Percentiles rank a stretch among this genome's conserved stretches.
Conservation (phyloP, 2,888 invertebrate genomes). For the Drosophila histrio region DNA sequence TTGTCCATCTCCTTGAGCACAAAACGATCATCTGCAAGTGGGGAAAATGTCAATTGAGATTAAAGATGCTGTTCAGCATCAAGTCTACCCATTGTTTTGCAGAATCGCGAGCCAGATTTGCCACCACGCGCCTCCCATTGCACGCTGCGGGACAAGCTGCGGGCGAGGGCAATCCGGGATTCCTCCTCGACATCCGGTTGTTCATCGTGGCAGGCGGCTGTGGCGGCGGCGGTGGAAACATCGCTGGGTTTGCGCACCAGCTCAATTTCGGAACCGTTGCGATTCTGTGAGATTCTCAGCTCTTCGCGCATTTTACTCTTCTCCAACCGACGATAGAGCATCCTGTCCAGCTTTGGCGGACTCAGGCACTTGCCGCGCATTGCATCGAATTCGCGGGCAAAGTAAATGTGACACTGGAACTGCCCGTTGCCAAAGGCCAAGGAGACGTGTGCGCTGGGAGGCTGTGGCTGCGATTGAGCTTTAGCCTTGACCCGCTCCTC, state of each 20-base stretch:
- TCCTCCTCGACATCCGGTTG: constrained; percentile 82
- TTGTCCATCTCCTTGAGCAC: constrained; percentile 98
- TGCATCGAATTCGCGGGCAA: constrained; percentile 95
- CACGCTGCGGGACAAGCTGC: constrained; percentile 93
- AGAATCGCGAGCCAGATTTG: constrained; percentile 98
- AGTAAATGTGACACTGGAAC: constrained; percentile 95
- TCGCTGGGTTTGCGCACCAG: constrained; percentile 83
- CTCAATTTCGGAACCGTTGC: constrained; percentile 78
- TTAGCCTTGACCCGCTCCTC: constrained; percentile 63
- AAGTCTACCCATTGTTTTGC: constrained; percentile 92
- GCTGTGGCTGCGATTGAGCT: constrained; percentile 38
- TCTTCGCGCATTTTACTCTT: constrained; percentile 82
- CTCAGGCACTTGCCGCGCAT: constrained; percentile 86
- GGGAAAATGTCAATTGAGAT: not conserved
- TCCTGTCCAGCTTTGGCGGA: constrained; percentile 76
- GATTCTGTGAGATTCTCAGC: constrained; percentile 81
- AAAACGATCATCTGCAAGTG: constrained; percentile 92
- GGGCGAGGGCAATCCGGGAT: constrained; percentile 89
- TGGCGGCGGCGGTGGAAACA: too few relatives aligned
- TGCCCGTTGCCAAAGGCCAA: constrained; percentile 88
- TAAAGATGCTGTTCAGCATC: not conserved
- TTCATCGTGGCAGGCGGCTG: constrained; percentile 55
- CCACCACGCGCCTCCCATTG: constrained; percentile 98
- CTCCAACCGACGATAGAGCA: constrained; percentile 78
- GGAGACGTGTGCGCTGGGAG: constrained; percentile 85